Evolutionary conservation across 2,113 vertebrate genomes (phyloP).

Genomic region (Nibea coibor): DNA sequence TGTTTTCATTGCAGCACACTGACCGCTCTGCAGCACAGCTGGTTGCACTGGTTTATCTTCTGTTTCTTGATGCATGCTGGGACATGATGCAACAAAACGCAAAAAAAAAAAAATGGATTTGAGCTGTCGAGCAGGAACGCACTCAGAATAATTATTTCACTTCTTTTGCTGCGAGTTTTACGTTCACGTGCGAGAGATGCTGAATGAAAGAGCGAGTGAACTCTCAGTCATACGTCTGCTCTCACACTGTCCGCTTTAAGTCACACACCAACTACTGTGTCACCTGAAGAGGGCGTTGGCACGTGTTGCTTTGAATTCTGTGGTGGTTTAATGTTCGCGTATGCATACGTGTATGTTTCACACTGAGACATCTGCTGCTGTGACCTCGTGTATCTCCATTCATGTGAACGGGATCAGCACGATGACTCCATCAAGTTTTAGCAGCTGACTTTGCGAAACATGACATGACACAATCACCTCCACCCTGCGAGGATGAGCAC

Average conservation of each 20-base stretch:
- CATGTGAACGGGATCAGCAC: constrained; percentile 60
- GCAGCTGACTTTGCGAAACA: constrained; percentile 31
- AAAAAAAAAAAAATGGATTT: constrained; percentile 9
- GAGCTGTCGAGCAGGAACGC: no score
- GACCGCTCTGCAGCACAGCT: constrained; percentile 9
- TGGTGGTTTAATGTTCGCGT: constrained; percentile 3
- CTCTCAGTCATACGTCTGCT: no score
- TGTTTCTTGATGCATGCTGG: constrained; percentile 9
- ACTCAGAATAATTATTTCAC: no score
- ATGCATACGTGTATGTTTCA: neutral
- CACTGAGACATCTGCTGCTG: constrained; percentile 20
- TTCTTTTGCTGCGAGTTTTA: no score
- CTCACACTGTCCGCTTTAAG: no score
- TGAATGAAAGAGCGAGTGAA: no score
- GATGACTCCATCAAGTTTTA: constrained; percentile 4
- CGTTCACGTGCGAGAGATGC: no score
- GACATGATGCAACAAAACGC: constrained; percentile 49
- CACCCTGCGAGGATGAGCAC: constrained; percentile 16
- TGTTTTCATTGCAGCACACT: neutral
- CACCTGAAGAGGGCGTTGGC: no score
- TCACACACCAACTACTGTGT: no score
- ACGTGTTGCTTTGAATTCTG: no score
- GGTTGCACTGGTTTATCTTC: constrained; percentile 22
- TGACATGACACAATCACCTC: constrained; percentile 44
- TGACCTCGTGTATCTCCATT: constrained; percentile 42